Evolutionary conservation across 2,113 vertebrate species (phyloP), one percentile per base, ranked within the genome.

Genomic region (Eleginops maclovinus): DNA sequence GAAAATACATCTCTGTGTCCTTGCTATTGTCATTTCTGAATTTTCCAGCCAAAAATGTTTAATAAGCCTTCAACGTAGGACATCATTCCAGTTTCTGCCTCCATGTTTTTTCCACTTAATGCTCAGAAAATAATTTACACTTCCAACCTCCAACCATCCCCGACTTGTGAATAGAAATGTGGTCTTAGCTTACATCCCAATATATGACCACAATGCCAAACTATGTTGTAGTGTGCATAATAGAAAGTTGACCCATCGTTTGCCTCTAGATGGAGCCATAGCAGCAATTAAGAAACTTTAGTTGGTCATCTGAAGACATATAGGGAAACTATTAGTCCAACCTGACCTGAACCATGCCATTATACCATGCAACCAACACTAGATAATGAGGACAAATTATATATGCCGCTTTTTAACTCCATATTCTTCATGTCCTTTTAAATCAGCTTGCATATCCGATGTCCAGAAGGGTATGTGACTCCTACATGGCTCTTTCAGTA

Each of bases 401-500:
- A 9, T 50, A 49, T 36, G 31, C 31, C 7, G 16, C 0, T 41
- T 13, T 64, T 49, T 53, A 43, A 71, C 14, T 44, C 0, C 31
- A 21, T 43, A 28, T 11, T 55, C 3, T 66, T 24, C 17, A 17
- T 72, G 9, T 67, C 47, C 16, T 58, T 9, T 0, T 24, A 19
- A 51, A 62, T 9, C 50, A 85, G 73, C 51, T 47, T 9, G 11
- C 82, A 89, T 44, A 21, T 93, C 93, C 0, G 84, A 95, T 28
- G 54, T 95, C 77, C 91, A 95, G 56, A 21, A 67, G 0, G 95
- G 91, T 1, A 96, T 98, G 92, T 63, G 82, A 21, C 47, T 90
- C 0, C 94, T 98, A 58, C 96, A 97, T 86, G 12, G 15, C 0
- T 26, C 91, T 77, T 98, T 98, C 91, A 36, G 95, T 17, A 94